phyloP scores from a whole-genome alignment of 2,888 invertebrate genomes.

The Agonopterix heracliana region DNA sequence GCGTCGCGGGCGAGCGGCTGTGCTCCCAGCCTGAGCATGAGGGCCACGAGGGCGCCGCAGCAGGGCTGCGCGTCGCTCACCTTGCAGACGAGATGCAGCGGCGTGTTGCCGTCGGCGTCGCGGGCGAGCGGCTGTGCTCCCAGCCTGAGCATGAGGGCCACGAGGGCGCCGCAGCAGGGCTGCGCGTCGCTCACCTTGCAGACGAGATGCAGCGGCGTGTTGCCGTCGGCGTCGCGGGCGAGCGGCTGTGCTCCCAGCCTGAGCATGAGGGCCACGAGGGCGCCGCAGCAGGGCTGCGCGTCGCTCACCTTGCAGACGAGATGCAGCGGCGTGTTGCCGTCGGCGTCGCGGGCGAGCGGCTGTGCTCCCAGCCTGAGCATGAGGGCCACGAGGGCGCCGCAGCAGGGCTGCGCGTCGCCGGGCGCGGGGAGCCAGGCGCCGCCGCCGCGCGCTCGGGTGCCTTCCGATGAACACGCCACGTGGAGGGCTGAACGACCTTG shows the following conservation, averaged over 20 bases:
- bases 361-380: constrained; percentile 89
- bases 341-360: constrained; percentile 86
- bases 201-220: constrained; percentile 91
- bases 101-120: no score
- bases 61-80: no score
- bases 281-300: neutral
- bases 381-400: constrained; percentile 68
- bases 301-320: constrained; percentile 83
- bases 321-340: constrained; percentile 92
- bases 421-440: constrained; percentile 39
- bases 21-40: no score
- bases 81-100: no score
- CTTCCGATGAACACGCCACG: constrained; percentile 89
- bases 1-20: no score
- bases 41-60: no score
- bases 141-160: no score
- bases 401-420: constrained; percentile 20
- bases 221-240: constrained; percentile 87
- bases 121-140: no score
- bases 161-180: constrained; percentile 1
- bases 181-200: constrained; percentile 76
- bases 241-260: constrained; percentile 90
- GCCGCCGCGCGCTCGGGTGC: constrained; percentile 63
- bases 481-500: constrained; percentile 85
- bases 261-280: constrained; percentile 38